A percentile compares a stretch with the other conserved stretches of the same genome.
phyloP scores from a whole-genome alignment of 1,140 invertebrate species.

The Drosophila sp. region DNA sequence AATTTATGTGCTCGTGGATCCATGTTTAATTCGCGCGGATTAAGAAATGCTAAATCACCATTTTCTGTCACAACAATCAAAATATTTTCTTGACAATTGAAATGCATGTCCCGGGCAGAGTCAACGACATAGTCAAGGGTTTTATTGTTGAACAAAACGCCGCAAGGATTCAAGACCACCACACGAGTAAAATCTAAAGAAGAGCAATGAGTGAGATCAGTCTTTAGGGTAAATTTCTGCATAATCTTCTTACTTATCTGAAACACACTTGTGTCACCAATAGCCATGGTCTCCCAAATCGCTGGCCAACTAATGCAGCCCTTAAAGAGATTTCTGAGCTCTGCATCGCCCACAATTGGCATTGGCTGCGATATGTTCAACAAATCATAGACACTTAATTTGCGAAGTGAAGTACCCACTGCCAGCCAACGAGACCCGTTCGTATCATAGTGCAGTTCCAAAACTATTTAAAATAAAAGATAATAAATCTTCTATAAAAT shows the following conservation, averaged over 20 bases:
- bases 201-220: no score
- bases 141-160: constrained; percentile 33
- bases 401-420: constrained; percentile 37
- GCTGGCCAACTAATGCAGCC: constrained; percentile 54
- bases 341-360: constrained; percentile 40
- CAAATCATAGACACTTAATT: constrained; percentile 64
- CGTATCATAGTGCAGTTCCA: constrained; percentile 73
- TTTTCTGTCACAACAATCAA: constrained; percentile 47
- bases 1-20: constrained; percentile 22
- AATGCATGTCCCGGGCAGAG: constrained; percentile 50
- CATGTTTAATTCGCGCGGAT: constrained; percentile 46
- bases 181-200: constrained; percentile 45
- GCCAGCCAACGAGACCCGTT: constrained; percentile 68
- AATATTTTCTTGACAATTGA: constrained; percentile 47
- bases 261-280: constrained; percentile 40
- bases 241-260: constrained; percentile 31
- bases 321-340: constrained; percentile 39
- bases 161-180: constrained; percentile 49
- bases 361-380: constrained; percentile 47
- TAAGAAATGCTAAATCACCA: constrained; percentile 61
- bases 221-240: not conserved
- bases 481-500: no score
- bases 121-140: constrained; percentile 45
- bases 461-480: constrained; percentile 22
- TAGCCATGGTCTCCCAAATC: constrained; percentile 58